A percentile compares a stretch with the other conserved stretches of the same genome.
Evolutionary conservation across 2,797 vertebrate species (phyloP).

Genomic region (Malurus splendens): DNA sequence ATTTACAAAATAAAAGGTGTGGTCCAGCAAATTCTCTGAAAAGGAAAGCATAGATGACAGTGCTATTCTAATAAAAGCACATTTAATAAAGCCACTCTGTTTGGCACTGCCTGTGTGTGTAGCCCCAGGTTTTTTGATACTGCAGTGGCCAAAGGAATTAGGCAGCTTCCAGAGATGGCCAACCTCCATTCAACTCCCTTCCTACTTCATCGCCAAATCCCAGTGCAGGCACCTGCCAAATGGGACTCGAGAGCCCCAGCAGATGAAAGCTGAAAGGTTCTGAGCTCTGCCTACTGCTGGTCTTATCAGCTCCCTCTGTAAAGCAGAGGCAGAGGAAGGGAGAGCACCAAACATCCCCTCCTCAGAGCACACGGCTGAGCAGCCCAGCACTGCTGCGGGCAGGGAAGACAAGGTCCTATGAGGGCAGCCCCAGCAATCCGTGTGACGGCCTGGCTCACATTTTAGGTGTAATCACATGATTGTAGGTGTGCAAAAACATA

Average conservation of each 20-base stretch:
- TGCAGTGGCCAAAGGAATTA: neutral
- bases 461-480: neutral
- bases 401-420: neutral
- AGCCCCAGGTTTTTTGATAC: neutral
- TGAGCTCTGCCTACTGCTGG: neutral
- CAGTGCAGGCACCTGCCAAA: neutral
- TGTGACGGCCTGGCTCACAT: neutral
- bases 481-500: conserved; percentile 14
- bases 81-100: neutral
- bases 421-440: neutral
- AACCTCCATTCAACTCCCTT: neutral
- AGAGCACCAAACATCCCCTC: neutral
- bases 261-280: neutral
- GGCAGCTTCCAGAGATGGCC: neutral
- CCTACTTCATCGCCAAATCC: neutral
- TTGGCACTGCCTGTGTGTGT: neutral
- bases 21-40: neutral
- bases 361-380: neutral
- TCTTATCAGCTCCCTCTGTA: neutral
- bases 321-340: neutral
- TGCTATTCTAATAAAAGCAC: neutral
- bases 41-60: neutral
- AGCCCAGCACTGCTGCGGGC: neutral
- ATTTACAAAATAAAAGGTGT: neutral
- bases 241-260: neutral